Percentiles rank a stretch among this genome's conserved stretches.
Conservation (phyloP, 2,888 invertebrate species). For the Plagodis pulveraria region DNA sequence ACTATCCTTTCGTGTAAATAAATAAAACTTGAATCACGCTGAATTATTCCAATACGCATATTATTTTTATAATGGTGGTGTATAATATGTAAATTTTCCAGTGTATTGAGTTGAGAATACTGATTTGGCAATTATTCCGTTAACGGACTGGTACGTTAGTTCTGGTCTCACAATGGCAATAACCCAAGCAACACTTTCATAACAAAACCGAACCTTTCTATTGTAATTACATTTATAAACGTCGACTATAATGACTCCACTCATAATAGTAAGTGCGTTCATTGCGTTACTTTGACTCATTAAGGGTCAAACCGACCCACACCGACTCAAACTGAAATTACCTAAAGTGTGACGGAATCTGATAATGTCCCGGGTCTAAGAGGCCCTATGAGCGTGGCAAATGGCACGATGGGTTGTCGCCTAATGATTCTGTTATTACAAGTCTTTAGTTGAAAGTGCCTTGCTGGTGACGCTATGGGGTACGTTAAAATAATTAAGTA, state of each 20-base stretch:
- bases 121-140: too few relatives aligned
- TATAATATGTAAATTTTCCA: too few relatives aligned
- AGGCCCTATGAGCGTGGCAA: constrained; percentile 59
- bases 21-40: too few relatives aligned
- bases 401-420: constrained; percentile 45
- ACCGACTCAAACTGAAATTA: constrained; percentile 51
- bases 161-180: neutral
- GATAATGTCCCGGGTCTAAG: constrained; percentile 68
- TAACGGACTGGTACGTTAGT: too few relatives aligned
- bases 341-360: constrained; percentile 79
- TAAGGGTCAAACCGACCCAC: constrained; percentile 56
- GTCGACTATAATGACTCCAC: constrained; percentile 61
- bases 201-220: constrained; percentile 50
- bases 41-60: too few relatives aligned
- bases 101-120: too few relatives aligned
- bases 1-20: too few relatives aligned
- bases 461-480: constrained; percentile 3
- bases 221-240: constrained; percentile 72
- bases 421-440: constrained; percentile 38
- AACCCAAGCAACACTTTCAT: neutral
- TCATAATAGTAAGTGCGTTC: constrained; percentile 66
- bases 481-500: neutral
- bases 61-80: too few relatives aligned
- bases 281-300: constrained; percentile 75
- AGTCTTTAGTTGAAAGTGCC: constrained; percentile 18